phyloP scores from a whole-genome alignment of 1,140 invertebrate species.

The Homalodisca vitripennis region DNA sequence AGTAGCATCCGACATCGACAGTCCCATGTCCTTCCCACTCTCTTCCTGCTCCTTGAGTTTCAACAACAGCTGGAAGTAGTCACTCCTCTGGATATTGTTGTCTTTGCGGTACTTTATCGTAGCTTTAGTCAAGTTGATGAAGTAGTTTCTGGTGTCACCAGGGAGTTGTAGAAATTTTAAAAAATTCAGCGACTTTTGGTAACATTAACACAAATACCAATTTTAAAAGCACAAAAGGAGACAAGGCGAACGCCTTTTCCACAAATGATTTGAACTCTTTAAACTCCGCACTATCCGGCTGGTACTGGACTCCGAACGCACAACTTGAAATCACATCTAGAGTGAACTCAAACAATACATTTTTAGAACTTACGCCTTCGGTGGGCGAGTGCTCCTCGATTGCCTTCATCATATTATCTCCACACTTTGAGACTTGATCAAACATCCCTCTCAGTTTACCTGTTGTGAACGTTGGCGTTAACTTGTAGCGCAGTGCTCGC shows the following conservation, averaged over 20 bases:
- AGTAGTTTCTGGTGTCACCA: no score
- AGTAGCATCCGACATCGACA: no score
- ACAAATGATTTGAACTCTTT: neutral
- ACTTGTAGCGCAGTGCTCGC: conserved; percentile 44
- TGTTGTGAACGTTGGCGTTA: conserved; percentile 52
- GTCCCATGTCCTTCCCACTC: no score
- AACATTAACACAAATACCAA: neutral
- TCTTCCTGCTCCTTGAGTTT: no score
- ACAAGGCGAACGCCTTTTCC: neutral
- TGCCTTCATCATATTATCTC: conserved; percentile 39
- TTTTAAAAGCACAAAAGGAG: neutral
- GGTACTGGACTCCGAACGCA: conserved; percentile 42
- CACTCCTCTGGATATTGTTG: no score
- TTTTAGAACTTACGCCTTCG: conserved; percentile 35
- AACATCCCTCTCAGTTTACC: conserved; percentile 55
- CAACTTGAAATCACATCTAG: conserved; percentile 41
- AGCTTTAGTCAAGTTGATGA: no score
- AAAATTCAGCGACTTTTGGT: neutral
- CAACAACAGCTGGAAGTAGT: no score
- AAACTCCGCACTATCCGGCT: conserved; percentile 29
- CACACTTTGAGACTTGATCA: conserved; percentile 45
- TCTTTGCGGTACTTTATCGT: no score
- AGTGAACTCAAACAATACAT: conserved; percentile 32
- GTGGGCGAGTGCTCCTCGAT: conserved; percentile 31
- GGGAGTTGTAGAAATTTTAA: conserved; percentile 24